Percentiles rank a stretch among this genome's conserved stretches.
Conservation (phyloP, 2,888 invertebrate genomes). For the Hesperia comma region DNA sequence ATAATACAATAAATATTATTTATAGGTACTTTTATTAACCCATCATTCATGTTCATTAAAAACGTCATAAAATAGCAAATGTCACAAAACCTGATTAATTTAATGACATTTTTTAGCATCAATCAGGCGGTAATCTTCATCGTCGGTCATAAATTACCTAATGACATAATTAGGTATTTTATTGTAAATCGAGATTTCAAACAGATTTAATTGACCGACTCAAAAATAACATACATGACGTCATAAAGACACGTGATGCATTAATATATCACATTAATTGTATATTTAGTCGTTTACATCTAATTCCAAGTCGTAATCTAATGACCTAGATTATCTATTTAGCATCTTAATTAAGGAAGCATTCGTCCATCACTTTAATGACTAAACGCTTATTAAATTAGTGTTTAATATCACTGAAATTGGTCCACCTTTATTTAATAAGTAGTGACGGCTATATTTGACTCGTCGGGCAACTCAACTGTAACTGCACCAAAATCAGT, state of each 20-base stretch:
- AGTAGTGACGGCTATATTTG: no score
- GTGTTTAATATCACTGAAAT: no score
- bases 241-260: neutral
- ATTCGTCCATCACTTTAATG: no score
- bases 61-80: slow-evolving; percentile 7
- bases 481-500: no score
- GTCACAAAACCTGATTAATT: slow-evolving; percentile 1
- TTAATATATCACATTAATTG: no score
- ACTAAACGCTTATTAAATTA: no score
- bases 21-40: neutral
- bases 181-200: neutral
- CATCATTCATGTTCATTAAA: neutral
- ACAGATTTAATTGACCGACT: neutral
- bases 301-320: no score
- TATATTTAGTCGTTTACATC: no score
- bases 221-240: neutral
- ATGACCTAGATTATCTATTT: no score
- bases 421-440: no score
- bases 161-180: neutral
- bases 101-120: slow-evolving; percentile 9
- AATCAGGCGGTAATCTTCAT: slow-evolving; percentile 4
- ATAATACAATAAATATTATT: neutral
- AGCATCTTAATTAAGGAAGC: no score
- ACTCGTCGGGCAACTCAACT: no score
- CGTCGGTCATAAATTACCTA: neutral